Evolutionary conservation across 2,888 invertebrate genomes (phyloP), one percentile per base, ranked within the genome.

Genomic region (Hololepta plana): DNA sequence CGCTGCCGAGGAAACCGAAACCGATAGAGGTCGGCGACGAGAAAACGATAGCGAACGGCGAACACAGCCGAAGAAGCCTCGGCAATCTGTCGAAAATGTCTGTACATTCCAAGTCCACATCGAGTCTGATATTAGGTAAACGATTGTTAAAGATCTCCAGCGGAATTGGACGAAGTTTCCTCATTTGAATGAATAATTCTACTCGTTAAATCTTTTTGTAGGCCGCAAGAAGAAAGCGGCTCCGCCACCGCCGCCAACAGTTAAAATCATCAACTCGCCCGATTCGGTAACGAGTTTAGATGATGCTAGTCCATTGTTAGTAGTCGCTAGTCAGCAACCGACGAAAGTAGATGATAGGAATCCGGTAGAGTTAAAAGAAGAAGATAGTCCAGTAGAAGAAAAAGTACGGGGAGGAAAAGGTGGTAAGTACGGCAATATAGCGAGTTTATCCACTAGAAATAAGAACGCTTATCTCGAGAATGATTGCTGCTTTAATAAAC

Each of bases 161-260:
- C 5, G 7, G 5, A 21, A 21, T 21, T 21, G n/a, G n/a, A n/a
- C n/a, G n/a, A n/a, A n/a, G n/a, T n/a, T n/a, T n/a, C n/a, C n/a
- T n/a, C 5, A 7, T 23, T 23, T 7, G 6, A 21, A 21, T 7
- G 6, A 9, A 21, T 21, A 9, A 7, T 6, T 21, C 10, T 21
- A 21, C 8, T 21, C 21, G 8, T 8, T 21, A 15, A 26, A 25
- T 30, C 7, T 27, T 19, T 33, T 31, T 32, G 17, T 12, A 60
- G 65, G 61, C 42, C 57, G 64, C 33, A 69, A 68, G 47, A 67
- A 69, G 46, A 60, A 64, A 38, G 60, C 62, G 7, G 66, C 70
- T 3, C 63, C 61, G 6, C 64, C 68, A 2, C 64, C 62, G 13
- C 61, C 62, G 7, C 57, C 60, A 17, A 37, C 42, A 29, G 40